Percentiles rank a stretch among this genome's conserved stretches.
phyloP scores from a whole-genome alignment of 2,113 vertebrate genomes.

The Actenoides hombroni region DNA sequence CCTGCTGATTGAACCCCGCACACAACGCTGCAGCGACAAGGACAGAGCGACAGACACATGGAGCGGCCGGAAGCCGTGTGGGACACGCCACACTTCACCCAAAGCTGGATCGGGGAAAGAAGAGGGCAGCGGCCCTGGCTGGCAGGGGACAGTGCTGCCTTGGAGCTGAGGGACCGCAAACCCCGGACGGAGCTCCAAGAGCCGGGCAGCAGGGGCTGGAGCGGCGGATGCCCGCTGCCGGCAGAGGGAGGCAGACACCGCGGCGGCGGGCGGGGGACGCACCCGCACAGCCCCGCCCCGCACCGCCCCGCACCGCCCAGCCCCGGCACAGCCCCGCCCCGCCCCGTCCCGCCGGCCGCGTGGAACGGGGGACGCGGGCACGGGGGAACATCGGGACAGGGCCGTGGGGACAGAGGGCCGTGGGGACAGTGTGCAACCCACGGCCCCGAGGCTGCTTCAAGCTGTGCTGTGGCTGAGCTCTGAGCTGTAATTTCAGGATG shows the following conservation, averaged over 20 bases:
- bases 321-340: too few relatives aligned
- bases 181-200: background rate
- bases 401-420: background rate
- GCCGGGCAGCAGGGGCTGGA: background rate
- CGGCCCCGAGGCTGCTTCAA: background rate
- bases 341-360: background rate
- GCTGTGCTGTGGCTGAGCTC: background rate
- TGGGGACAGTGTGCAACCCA: background rate
- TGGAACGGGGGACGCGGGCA: background rate
- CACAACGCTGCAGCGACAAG: rapidly evolving
- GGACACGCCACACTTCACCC: background rate
- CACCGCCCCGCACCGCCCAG: too few relatives aligned
- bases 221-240: background rate
- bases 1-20: background rate
- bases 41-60: background rate
- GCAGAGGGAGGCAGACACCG: conserved; percentile 64
- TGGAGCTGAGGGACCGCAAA: background rate
- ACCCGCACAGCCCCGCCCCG: background rate
- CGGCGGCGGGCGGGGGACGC: background rate
- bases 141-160: background rate
- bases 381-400: too few relatives aligned
- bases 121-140: background rate
- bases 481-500: background rate
- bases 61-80: background rate
- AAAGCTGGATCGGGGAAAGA: background rate